Base-by-base conservation (phyloP, 2,797 vertebrate genomes). In the Catostomus latipinnis region DNA sequence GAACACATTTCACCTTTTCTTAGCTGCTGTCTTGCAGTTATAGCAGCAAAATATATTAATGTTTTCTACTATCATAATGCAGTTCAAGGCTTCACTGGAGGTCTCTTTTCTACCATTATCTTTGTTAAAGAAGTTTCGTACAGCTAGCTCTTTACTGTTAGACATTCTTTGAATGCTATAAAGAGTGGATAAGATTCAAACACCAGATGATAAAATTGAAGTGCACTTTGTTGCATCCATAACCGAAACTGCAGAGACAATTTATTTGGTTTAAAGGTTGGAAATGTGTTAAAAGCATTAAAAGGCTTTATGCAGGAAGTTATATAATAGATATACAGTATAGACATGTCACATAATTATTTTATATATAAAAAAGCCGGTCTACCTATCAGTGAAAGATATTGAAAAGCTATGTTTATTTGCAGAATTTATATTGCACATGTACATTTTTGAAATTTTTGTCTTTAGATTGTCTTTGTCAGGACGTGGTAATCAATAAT, bases 351-450 rank as follows among this genome's bases (percentile, higher is more conserved):
- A 70, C 34, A 48, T 22, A 22, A 71, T 45, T 14, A 71, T 71
- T 71, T 78, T 71, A 53, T 60, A 70, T 50, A 49, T 16, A 85
- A 81, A 13, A 45, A 85, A 69, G 76, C 67, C 58, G 49, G 68
- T 71, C 60, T 71, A 78, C 56, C 70, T 48, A 52, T 81, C 16
- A 71, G 49, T 10, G 5, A 81, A 71, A 74, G 34, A 52, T 80
- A 77, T 80, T 78, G 61, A 81, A 81, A 83, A 80, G 82, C 85
- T 84, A 81, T 72, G 77, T 83, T 85, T 62, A 82, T 83, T 82
- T 60, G 69, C 54, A 61, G 68, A 81, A 78, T 84, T 87, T 84
- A 74, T 82, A 87, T 87, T 87, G 83, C 86, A 87, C 83, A 87
- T 87, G 82, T 85, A 87, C 65, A 87, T 85, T 87, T 79, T 80